These are phyloP conservation scores for Orchesella flavescens DNA, from an alignment of 2,888 invertebrate species.

Conservation along the genomic window DNA sequence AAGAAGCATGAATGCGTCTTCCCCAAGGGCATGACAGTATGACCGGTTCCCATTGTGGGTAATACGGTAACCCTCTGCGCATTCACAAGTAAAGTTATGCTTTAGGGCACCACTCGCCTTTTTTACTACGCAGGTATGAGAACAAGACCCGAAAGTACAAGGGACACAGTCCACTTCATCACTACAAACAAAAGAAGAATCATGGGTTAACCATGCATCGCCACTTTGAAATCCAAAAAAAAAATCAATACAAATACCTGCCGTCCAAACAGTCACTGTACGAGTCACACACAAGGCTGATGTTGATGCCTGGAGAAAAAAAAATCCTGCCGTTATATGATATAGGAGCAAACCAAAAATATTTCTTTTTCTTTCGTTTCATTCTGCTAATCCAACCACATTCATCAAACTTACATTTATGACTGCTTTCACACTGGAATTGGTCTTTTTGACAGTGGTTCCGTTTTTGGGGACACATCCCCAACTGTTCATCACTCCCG, in stretches of 20 bases:
- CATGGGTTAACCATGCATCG: too few relatives aligned
- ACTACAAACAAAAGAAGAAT: slow-evolving; percentile 64
- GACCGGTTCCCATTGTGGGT: slow-evolving; percentile 71
- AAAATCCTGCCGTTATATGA: not conserved
- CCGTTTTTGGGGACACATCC: slow-evolving; percentile 65
- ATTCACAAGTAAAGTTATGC: slow-evolving; percentile 77
- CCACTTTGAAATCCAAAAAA: slow-evolving; percentile 46
- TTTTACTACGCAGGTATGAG: slow-evolving; percentile 83
- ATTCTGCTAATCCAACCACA: too few relatives aligned
- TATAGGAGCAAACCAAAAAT: not conserved
- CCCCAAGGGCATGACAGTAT: slow-evolving; percentile 75
- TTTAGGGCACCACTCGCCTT: slow-evolving; percentile 74
- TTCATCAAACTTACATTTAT: slow-evolving; percentile 42
- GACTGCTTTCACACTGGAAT: slow-evolving; percentile 55
- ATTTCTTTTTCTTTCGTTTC: too few relatives aligned
- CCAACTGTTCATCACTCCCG: slow-evolving; percentile 72
- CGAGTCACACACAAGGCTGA: slow-evolving; percentile 67
- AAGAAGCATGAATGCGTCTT: slow-evolving; percentile 80
- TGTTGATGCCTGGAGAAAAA: slow-evolving; percentile 73
- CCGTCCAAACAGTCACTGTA: slow-evolving; percentile 72
- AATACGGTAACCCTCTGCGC: slow-evolving; percentile 79
- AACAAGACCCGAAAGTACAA: slow-evolving; percentile 84
- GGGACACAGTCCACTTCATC: slow-evolving; percentile 75
- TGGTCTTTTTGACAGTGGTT: slow-evolving; percentile 48
- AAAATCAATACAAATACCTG: slow-evolving; percentile 9